Conservation (phyloP, 92 coral and sea anemone species). For the Umimayanthus chanpuru region DNA sequence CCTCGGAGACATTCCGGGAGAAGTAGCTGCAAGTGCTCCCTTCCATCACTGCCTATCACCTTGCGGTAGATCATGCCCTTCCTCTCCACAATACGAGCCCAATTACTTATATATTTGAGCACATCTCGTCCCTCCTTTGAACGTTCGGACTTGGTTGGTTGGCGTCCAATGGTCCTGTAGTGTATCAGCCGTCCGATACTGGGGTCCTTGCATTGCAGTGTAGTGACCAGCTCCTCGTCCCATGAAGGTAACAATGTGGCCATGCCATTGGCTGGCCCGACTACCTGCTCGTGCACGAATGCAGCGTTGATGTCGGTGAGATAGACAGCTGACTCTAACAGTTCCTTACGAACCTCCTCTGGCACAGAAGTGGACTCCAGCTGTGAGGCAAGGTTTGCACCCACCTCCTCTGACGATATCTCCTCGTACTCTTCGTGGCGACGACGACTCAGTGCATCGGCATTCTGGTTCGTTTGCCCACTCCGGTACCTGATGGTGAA, state of each 20-base stretch:
- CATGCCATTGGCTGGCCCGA: background rate
- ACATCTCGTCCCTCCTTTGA: background rate
- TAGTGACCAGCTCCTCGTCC: constrained; percentile 4
- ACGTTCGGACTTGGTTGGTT: constrained; percentile 37
- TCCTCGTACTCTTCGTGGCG: constrained; percentile 23
- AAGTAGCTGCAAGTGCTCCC: too few species aligned
- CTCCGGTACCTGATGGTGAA: constrained; percentile 49
- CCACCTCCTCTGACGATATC: constrained; percentile 15
- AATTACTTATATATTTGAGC: background rate
- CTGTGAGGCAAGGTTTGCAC: constrained; percentile 12
- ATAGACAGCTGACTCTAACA: constrained; percentile 48
- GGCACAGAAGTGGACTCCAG: constrained; percentile 53
- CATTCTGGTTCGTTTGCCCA: constrained; percentile 45
- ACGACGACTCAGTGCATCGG: constrained; percentile 56
- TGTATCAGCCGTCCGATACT: constrained; percentile 26
- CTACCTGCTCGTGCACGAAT: constrained; percentile 10
- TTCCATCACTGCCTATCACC: too few species aligned
- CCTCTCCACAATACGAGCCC: too few species aligned
- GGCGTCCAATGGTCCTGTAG: constrained; percentile 32
- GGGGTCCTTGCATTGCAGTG: constrained; percentile 28
- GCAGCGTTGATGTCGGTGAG: constrained; percentile 22
- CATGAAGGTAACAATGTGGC: constrained; percentile 17
- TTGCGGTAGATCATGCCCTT: too few species aligned
- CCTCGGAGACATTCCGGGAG: too few species aligned
- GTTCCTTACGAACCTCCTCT: constrained; percentile 41